Conservation (phyloP, 2,888 invertebrate species). For the Acanthoscelides obtectus region DNA sequence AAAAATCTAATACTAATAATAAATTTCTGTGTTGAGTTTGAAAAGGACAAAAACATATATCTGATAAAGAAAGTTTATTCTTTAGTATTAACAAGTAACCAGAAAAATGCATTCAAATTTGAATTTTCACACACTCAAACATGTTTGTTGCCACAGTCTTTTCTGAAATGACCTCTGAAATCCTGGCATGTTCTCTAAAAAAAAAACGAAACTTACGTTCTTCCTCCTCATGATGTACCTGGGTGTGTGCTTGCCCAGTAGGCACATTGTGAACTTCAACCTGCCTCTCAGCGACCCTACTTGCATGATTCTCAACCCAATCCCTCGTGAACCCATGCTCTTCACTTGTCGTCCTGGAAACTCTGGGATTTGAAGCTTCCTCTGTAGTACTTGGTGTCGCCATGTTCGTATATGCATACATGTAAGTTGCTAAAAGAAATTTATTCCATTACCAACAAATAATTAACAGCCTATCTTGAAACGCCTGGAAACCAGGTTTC, state of each 20-base stretch:
- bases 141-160: no score
- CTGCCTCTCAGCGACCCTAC: slow-evolving; percentile 50
- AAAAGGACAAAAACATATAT: no score
- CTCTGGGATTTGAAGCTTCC: slow-evolving; percentile 23
- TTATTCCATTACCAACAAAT: not conserved
- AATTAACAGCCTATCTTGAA: no score
- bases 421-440: slow-evolving; percentile 53
- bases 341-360: slow-evolving; percentile 31
- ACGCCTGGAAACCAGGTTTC: no score
- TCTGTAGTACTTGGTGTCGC: slow-evolving; percentile 43
- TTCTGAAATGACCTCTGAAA: no score
- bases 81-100: no score
- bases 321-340: slow-evolving; percentile 61
- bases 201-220: slow-evolving; percentile 50
- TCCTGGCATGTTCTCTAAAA: no score
- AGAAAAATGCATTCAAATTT: no score
- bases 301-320: slow-evolving; percentile 56
- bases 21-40: no score
- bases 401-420: slow-evolving; percentile 55
- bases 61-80: no score
- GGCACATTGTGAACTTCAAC: slow-evolving; percentile 52
- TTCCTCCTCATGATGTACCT: slow-evolving; percentile 47
- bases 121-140: no score
- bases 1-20: no score
- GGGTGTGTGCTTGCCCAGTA: slow-evolving; percentile 42